These are phyloP conservation scores for Tretioscincus oriximinensis DNA, from an alignment of 2,113 vertebrate genomes.

Conservation along the genomic window DNA sequence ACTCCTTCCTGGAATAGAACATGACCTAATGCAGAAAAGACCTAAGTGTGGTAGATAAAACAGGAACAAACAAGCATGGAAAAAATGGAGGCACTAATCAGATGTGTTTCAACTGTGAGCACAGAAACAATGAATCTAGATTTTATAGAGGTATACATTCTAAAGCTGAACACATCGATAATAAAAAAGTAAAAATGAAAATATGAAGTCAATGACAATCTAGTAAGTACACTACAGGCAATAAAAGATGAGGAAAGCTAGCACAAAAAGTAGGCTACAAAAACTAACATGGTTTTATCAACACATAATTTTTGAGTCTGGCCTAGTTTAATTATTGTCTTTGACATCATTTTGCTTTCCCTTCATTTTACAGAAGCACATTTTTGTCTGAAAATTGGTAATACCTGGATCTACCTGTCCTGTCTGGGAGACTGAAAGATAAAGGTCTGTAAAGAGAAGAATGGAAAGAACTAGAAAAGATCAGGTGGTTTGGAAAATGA, in stretches of 20 bases:
- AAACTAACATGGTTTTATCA: slow-evolving; percentile 76
- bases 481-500: slow-evolving; percentile 90
- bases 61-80: neutral
- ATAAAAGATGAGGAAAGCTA: slow-evolving; percentile 79
- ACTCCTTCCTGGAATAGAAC: no score
- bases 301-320: slow-evolving; percentile 90
- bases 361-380: slow-evolving; percentile 78
- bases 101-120: neutral
- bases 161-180: slow-evolving; percentile 66
- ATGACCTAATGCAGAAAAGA: no score
- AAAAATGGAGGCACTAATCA: neutral
- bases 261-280: slow-evolving; percentile 80
- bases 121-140: slow-evolving; percentile 43
- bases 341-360: slow-evolving; percentile 86
- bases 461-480: slow-evolving; percentile 98
- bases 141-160: slow-evolving; percentile 60
- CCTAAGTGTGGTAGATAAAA: neutral
- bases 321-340: slow-evolving; percentile 83
- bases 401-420: slow-evolving; percentile 99
- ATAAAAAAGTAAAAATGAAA: slow-evolving; percentile 71
- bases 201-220: slow-evolving; percentile 74
- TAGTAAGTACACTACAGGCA: slow-evolving; percentile 77
- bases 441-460: slow-evolving; percentile 99
- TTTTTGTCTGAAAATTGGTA: slow-evolving; percentile 89
- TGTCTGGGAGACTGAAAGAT: slow-evolving; percentile 99